phyloP scores from a whole-genome alignment of 2,113 vertebrate species.

The Ancistrus triradiatus region DNA sequence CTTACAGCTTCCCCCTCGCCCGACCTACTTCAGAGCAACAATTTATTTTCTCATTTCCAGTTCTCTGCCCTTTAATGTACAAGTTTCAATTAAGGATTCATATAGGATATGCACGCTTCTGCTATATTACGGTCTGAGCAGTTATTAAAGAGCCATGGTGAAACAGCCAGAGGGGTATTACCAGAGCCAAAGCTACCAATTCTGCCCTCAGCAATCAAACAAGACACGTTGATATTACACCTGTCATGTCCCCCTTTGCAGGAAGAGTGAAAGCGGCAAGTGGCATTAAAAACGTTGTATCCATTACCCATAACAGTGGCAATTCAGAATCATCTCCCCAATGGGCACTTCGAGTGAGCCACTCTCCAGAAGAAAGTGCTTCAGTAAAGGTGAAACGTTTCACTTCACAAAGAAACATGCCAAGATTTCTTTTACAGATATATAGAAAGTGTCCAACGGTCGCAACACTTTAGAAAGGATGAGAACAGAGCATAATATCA shows the following conservation, averaged over 20 bases:
- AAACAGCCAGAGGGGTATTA: constrained; percentile 8
- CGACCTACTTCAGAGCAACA: constrained; percentile 14
- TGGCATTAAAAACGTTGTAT: too few species aligned
- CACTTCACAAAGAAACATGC: too few species aligned
- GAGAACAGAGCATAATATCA: too few species aligned
- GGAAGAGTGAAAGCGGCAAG: not conserved
- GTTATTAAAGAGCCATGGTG: constrained; percentile 24
- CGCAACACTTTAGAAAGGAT: too few species aligned
- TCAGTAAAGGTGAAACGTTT: too few species aligned
- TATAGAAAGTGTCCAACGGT: too few species aligned
- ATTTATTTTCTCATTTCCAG: constrained; percentile 39
- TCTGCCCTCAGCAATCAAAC: constrained; percentile 3
- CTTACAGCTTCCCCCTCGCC: not conserved
- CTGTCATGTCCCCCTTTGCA: not conserved
- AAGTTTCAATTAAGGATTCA: constrained; percentile 50
- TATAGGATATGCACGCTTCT: constrained; percentile 32
- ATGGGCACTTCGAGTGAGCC: too few species aligned
- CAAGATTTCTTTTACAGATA: too few species aligned
- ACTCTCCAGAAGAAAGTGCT: too few species aligned
- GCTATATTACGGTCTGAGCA: constrained; percentile 30
- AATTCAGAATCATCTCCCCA: too few species aligned
- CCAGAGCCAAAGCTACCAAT: constrained; percentile 4
- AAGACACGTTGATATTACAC: constrained; percentile 13
- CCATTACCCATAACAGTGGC: too few species aligned
- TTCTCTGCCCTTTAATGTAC: constrained; percentile 48